These are phyloP conservation scores for Caenorhabditis virilis DNA, from an alignment of 2,888 invertebrate genomes.

Conservation along the genomic window DNA sequence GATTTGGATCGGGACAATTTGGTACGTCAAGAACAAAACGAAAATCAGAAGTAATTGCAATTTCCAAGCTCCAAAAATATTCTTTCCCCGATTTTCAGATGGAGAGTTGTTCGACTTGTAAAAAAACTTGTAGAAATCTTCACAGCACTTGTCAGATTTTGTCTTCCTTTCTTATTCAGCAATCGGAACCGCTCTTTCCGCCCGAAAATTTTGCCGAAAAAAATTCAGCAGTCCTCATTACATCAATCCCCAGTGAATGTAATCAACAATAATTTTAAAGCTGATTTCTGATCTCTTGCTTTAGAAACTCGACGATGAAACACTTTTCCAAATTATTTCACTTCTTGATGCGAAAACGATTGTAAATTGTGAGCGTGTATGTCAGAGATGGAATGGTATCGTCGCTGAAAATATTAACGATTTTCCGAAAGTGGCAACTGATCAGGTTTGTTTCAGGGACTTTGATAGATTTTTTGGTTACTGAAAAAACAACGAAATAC, in stretches of 20 bases:
- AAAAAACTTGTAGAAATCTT: constrained; percentile 17
- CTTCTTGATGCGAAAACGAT: constrained; percentile 34
- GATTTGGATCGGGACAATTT: constrained; percentile 36
- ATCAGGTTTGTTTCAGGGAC: constrained; percentile 42
- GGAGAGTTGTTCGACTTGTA: constrained; percentile 6
- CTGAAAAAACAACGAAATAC: background rate
- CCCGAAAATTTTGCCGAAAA: background rate
- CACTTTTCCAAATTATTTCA: constrained; percentile 36
- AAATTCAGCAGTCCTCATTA: background rate
- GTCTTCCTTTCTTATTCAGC: constrained; percentile 19
- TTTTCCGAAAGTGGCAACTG: constrained; percentile 42
- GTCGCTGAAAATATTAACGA: constrained; percentile 22
- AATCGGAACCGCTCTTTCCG: background rate
- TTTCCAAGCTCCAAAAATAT: background rate
- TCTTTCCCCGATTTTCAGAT: constrained; percentile 1
- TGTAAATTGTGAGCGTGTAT: constrained; percentile 38
- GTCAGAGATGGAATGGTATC: constrained; percentile 40
- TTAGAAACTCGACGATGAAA: constrained; percentile 40
- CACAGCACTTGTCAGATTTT: constrained; percentile 13
- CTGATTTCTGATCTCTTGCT: background rate
- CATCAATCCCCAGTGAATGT: constrained; percentile 4
- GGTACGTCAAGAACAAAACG: no score
- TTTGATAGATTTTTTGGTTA: background rate
- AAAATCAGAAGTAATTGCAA: no score
- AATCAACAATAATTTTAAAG: background rate